These are phyloP conservation scores for Daktulosphaira vitifoliae DNA, from an alignment of 1,140 invertebrate genomes.

Conservation along the genomic window DNA sequence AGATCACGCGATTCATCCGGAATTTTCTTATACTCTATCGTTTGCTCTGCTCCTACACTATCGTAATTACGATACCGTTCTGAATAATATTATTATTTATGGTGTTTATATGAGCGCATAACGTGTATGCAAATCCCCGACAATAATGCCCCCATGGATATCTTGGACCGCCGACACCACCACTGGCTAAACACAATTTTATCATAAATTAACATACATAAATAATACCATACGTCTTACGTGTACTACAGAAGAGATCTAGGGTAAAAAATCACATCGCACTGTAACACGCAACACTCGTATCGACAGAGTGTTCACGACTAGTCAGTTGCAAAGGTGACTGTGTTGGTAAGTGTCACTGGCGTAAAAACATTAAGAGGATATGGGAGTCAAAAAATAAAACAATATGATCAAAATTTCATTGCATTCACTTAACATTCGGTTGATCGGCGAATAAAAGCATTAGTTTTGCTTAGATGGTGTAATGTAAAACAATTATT, in stretches of 20 bases:
- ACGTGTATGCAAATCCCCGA: slow-evolving; percentile 6
- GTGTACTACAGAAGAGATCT: background rate
- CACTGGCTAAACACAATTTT: background rate
- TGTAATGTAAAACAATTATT: too few relatives aligned
- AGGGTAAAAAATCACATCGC: background rate
- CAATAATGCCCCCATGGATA: background rate
- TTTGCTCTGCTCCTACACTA: background rate
- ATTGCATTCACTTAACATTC: too few relatives aligned
- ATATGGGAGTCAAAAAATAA: too few relatives aligned
- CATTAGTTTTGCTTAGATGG: too few relatives aligned
- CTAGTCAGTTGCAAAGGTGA: too few relatives aligned
- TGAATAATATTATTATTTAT: slow-evolving; percentile 3
- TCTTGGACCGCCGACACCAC: background rate
- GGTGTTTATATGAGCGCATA: background rate
- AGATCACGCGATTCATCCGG: background rate
- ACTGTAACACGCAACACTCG: slow-evolving; percentile 1
- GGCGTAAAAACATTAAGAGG: too few relatives aligned
- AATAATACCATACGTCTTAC: slow-evolving; percentile 18
- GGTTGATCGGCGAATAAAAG: too few relatives aligned
- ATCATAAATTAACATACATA: slow-evolving; percentile 17
- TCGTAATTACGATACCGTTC: slow-evolving; percentile 21
- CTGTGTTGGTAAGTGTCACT: too few relatives aligned
- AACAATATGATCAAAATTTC: too few relatives aligned
- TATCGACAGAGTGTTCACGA: too few relatives aligned
- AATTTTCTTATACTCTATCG: background rate